These are phyloP conservation scores for Coleophora flavipennella DNA, from an alignment of 2,888 invertebrate species.

Conservation along the genomic window DNA sequence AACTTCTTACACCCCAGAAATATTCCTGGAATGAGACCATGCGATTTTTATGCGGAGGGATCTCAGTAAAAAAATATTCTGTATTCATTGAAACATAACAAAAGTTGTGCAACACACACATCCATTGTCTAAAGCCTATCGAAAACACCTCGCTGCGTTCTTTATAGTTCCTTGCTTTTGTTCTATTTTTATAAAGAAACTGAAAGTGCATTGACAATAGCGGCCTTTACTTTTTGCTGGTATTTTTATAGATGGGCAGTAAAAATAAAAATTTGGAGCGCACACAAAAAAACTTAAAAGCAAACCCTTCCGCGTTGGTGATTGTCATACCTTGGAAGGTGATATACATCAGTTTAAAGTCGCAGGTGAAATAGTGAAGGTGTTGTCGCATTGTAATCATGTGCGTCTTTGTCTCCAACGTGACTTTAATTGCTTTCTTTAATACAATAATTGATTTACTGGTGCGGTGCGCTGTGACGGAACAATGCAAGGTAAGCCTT, in stretches of 20 bases:
- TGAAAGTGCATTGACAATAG: conserved; percentile 63
- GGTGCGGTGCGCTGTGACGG: conserved; percentile 25
- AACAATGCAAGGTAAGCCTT: conserved; percentile 39
- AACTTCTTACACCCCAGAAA: conserved; percentile 23
- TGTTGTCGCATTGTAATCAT: conserved; percentile 59
- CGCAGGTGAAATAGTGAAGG: conserved; percentile 68
- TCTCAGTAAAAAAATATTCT: conserved; percentile 25
- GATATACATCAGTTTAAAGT: conserved; percentile 50
- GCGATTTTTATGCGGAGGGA: conserved; percentile 17
- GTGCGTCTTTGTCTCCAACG: conserved; percentile 46
- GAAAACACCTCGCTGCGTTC: conserved; percentile 60
- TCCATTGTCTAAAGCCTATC: conserved; percentile 48
- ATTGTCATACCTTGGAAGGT: conserved; percentile 39
- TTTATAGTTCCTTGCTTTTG: conserved; percentile 31
- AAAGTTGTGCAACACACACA: conserved; percentile 45
- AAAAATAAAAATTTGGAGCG: conserved; percentile 63
- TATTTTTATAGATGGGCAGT: conserved; percentile 30
- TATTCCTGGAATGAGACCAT: conserved; percentile 36
- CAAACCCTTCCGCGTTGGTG: conserved; percentile 61
- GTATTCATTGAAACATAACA: conserved; percentile 51
- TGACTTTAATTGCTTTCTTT: conserved; percentile 61
- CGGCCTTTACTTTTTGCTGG: conserved; percentile 43
- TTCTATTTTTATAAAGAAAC: conserved; percentile 63
- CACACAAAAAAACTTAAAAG: conserved; percentile 46
- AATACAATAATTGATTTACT: conserved; percentile 63